phyloP scores from a whole-genome alignment of 2,797 vertebrate genomes.

The Alectoris magna region DNA sequence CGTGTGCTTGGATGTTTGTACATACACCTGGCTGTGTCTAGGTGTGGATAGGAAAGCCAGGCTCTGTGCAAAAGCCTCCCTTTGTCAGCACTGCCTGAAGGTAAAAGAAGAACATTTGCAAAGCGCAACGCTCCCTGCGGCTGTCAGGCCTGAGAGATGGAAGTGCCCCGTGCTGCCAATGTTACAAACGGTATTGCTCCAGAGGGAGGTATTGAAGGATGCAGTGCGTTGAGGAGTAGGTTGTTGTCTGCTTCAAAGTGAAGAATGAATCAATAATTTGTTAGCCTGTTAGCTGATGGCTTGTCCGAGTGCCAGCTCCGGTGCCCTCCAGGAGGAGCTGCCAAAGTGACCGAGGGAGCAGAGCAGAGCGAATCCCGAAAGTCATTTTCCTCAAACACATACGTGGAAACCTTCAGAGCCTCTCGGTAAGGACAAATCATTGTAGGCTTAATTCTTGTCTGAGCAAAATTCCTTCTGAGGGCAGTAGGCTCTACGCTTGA shows the following conservation, averaged over 20 bases:
- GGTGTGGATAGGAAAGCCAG: background rate
- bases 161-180: background rate
- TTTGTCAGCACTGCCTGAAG: background rate
- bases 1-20: background rate
- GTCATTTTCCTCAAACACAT: slow-evolving; percentile 60
- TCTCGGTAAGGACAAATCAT: slow-evolving; percentile 57
- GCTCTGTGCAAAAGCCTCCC: background rate
- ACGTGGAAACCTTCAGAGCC: slow-evolving; percentile 48
- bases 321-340: slow-evolving; percentile 63
- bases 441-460: slow-evolving; percentile 36
- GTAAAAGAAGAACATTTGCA: background rate
- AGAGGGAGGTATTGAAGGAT: slow-evolving; percentile 40
- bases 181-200: slow-evolving; percentile 26
- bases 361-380: slow-evolving; percentile 51
- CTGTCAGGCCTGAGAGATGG: background rate
- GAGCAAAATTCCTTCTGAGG: slow-evolving; percentile 61
- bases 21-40: fast-evolving
- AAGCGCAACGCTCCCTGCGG: background rate
- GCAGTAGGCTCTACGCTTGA: slow-evolving; percentile 44
- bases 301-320: slow-evolving; percentile 35
- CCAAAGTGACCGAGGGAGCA: slow-evolving; percentile 56
- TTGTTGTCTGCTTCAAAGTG: slow-evolving; percentile 51
- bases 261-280: slow-evolving; percentile 64
- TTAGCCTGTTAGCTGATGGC: slow-evolving; percentile 48
- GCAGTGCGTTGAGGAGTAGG: slow-evolving; percentile 46